Evolutionary conservation across 2,888 invertebrate genomes (phyloP), one percentile per base, ranked within the genome.

Genomic region (Apocheima hispidaria): DNA sequence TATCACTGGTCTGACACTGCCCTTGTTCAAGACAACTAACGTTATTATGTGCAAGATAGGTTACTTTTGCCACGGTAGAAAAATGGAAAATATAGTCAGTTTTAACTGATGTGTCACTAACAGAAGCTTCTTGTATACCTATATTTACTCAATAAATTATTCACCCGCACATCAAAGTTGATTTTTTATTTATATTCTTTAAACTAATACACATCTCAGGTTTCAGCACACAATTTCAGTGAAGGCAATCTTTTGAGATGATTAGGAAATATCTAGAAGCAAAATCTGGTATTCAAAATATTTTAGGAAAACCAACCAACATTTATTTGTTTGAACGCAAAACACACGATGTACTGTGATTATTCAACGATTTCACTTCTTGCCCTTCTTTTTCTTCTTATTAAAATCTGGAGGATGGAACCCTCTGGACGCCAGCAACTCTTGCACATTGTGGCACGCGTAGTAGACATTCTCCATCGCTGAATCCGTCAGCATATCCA

Each of bases 381-480:
- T 95, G 58, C 95, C 95, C 49, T 67, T 67, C 77, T 95, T 96
- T 81, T 97, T 98, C 84, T 97, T 97, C 87, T 97, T 97, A 73
- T 96, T 96, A 5, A 95, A 96, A 67, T 97, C 97, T 0, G 97
- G 96, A 95, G 98, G 98, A 28, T 96, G 96, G 83, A 98, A 98
- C 0, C 98, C 98, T 68, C 98, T 93, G 36, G 96, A 96, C 73
- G 95, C 95, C 12, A 98, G 88, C 9, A 98, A 94, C 79, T 98
- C 98, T 86, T 98, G 98, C 0, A 98, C 96, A 81, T 98, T 98
- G 80, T 98, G 98, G 72, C 98, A 98, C 0, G 97, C 97, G 78
- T 97, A 97, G 83, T 98, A 98, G 0, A 98, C 97, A 79, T 98
- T 98, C 69, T 97, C 96, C 97, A 98, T 98, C 0, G 98, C 98